Evolutionary conservation across 2,888 invertebrate genomes (phyloP).

Genomic region (Melinaea marsaeus): DNA sequence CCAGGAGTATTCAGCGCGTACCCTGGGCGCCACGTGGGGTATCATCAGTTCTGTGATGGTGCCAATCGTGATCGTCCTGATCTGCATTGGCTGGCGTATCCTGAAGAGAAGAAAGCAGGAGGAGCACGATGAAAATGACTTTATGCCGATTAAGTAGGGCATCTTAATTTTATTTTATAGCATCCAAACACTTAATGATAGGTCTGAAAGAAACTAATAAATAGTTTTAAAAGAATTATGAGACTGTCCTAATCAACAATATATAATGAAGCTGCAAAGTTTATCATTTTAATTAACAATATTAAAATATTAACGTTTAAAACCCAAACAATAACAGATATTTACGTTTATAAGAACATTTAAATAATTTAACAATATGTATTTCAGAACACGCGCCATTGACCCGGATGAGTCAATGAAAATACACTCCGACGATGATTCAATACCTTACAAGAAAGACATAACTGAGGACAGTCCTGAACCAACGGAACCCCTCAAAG

Average conservation of each 20-base stretch:
- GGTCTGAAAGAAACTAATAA: too few relatives aligned
- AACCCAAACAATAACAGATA: too few relatives aligned
- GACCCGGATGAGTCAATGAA: conserved; percentile 69
- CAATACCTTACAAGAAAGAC: conserved; percentile 72
- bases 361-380: neutral
- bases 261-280: too few relatives aligned
- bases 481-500: conserved; percentile 56
- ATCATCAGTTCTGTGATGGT: conserved; percentile 86
- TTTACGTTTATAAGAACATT: neutral
- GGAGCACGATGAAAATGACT: conserved; percentile 71
- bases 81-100: conserved; percentile 81
- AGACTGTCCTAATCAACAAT: too few relatives aligned
- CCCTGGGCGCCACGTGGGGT: conserved; percentile 86
- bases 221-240: too few relatives aligned
- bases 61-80: conserved; percentile 83
- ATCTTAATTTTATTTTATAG: conserved; percentile 13
- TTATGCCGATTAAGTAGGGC: conserved; percentile 56
- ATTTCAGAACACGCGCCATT: conserved; percentile 50
- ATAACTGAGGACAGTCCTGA: conserved; percentile 61
- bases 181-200: neutral
- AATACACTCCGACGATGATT: conserved; percentile 68
- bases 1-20: conserved; percentile 87
- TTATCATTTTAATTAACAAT: too few relatives aligned
- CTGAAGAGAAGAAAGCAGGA: conserved; percentile 75
- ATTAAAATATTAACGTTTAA: neutral